Base-by-base conservation (phyloP, 2,888 invertebrate genomes). In the Lordiphosa andalusiaca region DNA sequence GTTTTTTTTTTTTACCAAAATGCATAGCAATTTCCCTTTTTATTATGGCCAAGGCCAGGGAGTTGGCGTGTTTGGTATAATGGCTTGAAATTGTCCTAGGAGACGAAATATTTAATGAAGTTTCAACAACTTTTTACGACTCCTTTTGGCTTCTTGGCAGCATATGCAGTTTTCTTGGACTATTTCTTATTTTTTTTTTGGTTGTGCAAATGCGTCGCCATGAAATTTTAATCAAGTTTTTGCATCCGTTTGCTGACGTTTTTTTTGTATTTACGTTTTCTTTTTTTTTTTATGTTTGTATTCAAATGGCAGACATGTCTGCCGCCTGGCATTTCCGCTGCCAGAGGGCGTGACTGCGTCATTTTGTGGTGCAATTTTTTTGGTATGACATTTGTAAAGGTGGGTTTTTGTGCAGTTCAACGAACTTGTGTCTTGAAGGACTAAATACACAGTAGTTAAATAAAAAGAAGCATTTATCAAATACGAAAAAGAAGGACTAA, bases 181-280 rank as follows among this genome's bases (percentile, higher is more conserved):
- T 25, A 54, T 53, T 61, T 36, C 25, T 49, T 48, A 30, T 35
- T 16, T 25, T 48, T 48, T 50, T 40, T 19, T 23, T 35, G 19
- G 9, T 51, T 59, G 47, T 53, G 58, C 65, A 72, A 81, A 77
- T 81, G 82, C 78, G 73, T 82, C 59, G 71, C 70, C 68, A 83
- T 80, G 72, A 80, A 80, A 83, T 74, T 80, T 83, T 80, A 83
- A 80, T 80, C 83, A 80, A 80, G 72, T 74, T 70, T 66, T 57
- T 33, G 49, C 74, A 65, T 81, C 77, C 77, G 71, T 67, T 71
- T 30, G 30, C 30, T 30, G 30, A 7, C 9, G 9, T 9, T 9
- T 30, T 50, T 44, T 53, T 42, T 33, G n/a, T 53, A 36, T 48
- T 63, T 53, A 33, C 42, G n/a, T n/a, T n/a, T n/a, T n/a, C n/a